Conservation (phyloP, 2,888 invertebrate genomes). For the Cephus spinipes region DNA sequence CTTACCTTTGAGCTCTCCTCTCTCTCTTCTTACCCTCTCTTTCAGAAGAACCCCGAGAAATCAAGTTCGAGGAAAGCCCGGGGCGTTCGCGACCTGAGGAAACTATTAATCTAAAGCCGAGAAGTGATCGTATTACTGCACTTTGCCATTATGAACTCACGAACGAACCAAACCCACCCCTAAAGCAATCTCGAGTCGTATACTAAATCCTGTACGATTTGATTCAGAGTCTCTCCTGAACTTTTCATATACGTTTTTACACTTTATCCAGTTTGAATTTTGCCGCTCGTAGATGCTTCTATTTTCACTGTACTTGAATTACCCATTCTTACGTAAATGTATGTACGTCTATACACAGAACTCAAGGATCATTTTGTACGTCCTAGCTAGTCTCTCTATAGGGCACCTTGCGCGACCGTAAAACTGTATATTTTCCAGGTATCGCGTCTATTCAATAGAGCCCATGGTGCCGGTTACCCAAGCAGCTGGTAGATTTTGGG, state of each 20-base stretch:
- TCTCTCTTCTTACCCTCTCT: slow-evolving; percentile 28
- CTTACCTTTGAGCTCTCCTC: background rate
- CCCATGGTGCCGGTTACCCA: background rate
- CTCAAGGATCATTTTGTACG: background rate
- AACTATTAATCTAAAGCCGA: slow-evolving; percentile 49
- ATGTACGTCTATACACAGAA: background rate
- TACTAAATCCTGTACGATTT: slow-evolving; percentile 2
- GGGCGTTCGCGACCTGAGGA: slow-evolving; percentile 26
- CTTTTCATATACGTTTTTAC: background rate
- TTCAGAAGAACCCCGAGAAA: slow-evolving; percentile 13
- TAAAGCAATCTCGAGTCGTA: slow-evolving; percentile 8
- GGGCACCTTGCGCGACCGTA: background rate
- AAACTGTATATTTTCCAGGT: background rate
- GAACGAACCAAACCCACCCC: background rate
- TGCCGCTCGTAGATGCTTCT: background rate
- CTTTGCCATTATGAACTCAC: slow-evolving; percentile 55
- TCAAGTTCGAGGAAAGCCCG: slow-evolving; percentile 33
- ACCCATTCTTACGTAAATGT: background rate
- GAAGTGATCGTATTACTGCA: slow-evolving; percentile 52
- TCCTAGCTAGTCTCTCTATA: background rate
- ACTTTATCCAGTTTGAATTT: background rate
- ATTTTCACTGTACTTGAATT: background rate
- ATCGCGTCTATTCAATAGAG: background rate
- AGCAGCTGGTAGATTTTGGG: slow-evolving; percentile 17
- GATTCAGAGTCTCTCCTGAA: background rate